Conservation (phyloP, 2,888 invertebrate genomes). For the Megamerina dolium region DNA sequence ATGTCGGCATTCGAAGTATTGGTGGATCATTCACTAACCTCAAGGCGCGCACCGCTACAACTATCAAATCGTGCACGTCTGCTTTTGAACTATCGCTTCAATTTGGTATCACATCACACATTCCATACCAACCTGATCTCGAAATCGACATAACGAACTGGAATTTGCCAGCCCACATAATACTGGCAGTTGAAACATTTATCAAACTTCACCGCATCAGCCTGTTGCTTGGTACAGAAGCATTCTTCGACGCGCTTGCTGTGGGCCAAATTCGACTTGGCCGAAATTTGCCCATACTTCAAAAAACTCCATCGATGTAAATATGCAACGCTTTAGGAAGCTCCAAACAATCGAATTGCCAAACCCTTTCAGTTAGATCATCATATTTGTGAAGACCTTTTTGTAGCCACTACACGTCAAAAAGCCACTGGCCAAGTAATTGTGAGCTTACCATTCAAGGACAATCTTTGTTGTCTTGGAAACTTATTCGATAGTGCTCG, state of each 20-base stretch:
- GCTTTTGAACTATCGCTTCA: neutral
- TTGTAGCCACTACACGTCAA: neutral
- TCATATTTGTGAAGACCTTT: conserved; percentile 1
- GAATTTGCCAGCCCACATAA: neutral
- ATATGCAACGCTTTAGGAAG: too few species aligned
- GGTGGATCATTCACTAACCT: too few species aligned
- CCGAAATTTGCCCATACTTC: neutral
- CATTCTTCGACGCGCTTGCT: neutral
- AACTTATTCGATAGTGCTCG: conserved; percentile 1
- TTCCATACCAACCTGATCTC: neutral
- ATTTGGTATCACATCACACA: conserved; percentile 1
- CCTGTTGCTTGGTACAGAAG: neutral
- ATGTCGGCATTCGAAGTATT: too few species aligned
- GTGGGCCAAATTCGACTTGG: conserved; percentile 6
- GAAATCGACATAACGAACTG: neutral
- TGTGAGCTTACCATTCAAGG: neutral
- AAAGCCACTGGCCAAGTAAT: neutral
- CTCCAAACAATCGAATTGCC: neutral
- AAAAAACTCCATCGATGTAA: conserved; percentile 3
- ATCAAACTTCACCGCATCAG: neutral
- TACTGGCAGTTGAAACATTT: neutral
- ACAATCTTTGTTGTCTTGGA: neutral
- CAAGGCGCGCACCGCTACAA: too few species aligned
- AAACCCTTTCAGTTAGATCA: neutral
- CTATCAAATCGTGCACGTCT: too few species aligned